These are phyloP conservation scores for Porites evermanni DNA, from an alignment of 92 coral and sea anemone species.

Conservation along the genomic window DNA sequence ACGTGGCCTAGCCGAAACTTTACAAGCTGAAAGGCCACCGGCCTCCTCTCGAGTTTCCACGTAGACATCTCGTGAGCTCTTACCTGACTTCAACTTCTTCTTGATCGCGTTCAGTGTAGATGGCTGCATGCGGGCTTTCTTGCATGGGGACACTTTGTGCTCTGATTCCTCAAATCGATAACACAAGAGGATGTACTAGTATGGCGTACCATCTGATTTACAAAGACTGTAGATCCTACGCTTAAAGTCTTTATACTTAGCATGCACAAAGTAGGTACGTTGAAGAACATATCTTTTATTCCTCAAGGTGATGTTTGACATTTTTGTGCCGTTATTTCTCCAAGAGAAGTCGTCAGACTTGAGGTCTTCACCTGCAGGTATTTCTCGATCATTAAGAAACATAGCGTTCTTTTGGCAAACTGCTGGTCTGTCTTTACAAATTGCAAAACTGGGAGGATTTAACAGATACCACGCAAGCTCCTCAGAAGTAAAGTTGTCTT, in stretches of 20 bases:
- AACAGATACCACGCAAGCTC: conserved; percentile 26
- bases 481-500: conserved; percentile 27
- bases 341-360: conserved; percentile 46
- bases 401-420: conserved; percentile 40
- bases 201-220: background rate
- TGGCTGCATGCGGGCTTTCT: conserved; percentile 1
- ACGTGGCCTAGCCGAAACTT: too few species aligned
- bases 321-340: conserved; percentile 49
- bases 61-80: conserved; percentile 23
- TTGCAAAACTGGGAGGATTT: conserved; percentile 29
- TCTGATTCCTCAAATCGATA: conserved; percentile 14
- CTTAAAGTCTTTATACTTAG: conserved; percentile 29
- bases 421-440: conserved; percentile 34
- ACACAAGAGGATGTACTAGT: conserved; percentile 27
- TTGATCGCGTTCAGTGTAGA: background rate
- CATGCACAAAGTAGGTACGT: conserved; percentile 47
- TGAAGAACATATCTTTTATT: background rate
- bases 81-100: background rate
- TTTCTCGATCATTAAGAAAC: conserved; percentile 20
- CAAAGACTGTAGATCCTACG: conserved; percentile 15
- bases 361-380: conserved; percentile 21
- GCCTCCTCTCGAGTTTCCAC: too few species aligned
- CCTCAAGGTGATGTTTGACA: background rate
- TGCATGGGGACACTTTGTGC: background rate
- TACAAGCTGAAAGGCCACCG: too few species aligned